Percentiles rank a stretch among this genome's conserved stretches.
These are phyloP conservation scores for Caenorhabditis plicata DNA, from an alignment of 2,888 invertebrate genomes.

Conservation along the genomic window DNA sequence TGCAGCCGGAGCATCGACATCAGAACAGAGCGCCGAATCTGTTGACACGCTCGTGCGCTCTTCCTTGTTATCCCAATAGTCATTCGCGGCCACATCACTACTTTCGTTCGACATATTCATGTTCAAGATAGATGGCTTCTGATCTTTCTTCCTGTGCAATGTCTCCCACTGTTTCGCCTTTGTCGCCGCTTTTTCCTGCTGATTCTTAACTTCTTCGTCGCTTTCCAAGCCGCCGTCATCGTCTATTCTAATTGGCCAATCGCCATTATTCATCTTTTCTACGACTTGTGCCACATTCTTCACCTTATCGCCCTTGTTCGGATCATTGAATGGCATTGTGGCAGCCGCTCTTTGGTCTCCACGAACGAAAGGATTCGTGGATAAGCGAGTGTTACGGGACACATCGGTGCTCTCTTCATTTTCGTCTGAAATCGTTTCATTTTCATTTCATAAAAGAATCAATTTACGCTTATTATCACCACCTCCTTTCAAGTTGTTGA, in stretches of 20 bases:
- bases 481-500: slow-evolving; percentile 42
- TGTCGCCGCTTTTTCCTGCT: slow-evolving; percentile 9
- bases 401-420: slow-evolving; percentile 14
- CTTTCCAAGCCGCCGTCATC: slow-evolving; percentile 23
- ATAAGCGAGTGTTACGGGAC: slow-evolving; percentile 22
- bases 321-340: background rate
- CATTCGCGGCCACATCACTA: slow-evolving; percentile 2
- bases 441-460: slow-evolving; percentile 1
- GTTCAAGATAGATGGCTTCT: slow-evolving; percentile 19
- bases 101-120: background rate
- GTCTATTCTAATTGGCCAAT: slow-evolving; percentile 46
- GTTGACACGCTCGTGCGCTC: slow-evolving; percentile 42
- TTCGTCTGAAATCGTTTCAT: slow-evolving; percentile 13
- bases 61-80: slow-evolving; percentile 11
- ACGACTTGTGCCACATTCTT: slow-evolving; percentile 47
- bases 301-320: slow-evolving; percentile 8
- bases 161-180: slow-evolving; percentile 45
- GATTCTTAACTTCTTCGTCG: background rate
- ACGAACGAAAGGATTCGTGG: slow-evolving; percentile 43
- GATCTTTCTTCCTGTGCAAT: slow-evolving; percentile 32
- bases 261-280: slow-evolving; percentile 49
- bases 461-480: slow-evolving; percentile 12
- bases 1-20: slow-evolving; percentile 6
- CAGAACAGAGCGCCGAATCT: slow-evolving; percentile 36
- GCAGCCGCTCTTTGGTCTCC: slow-evolving; percentile 19